phyloP scores from a whole-genome alignment of 2,888 invertebrate genomes.

The Syrphus vitripennis region DNA sequence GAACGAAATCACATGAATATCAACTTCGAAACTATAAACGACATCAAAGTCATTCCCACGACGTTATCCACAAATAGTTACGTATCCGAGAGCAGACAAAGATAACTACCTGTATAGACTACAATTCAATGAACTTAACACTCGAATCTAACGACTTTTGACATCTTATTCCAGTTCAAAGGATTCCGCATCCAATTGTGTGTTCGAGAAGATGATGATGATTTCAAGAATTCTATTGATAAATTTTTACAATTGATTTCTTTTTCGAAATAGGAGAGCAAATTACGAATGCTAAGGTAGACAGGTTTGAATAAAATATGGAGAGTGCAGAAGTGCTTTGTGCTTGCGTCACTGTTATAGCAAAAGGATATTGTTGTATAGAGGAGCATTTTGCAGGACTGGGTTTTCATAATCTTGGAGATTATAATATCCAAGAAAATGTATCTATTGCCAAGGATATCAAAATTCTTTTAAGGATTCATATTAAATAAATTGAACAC shows the following conservation, averaged over 20 bases:
- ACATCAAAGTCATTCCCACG: conserved; percentile 1
- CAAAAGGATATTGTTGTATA: neutral
- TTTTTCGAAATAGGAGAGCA: no score
- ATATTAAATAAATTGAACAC: no score
- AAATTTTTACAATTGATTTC: conserved; percentile 19
- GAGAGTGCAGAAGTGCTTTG: neutral
- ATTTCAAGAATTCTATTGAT: neutral
- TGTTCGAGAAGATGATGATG: conserved; percentile 5
- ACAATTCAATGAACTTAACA: conserved; percentile 14
- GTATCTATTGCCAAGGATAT: neutral
- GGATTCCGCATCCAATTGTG: neutral
- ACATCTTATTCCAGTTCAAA: conserved; percentile 13
- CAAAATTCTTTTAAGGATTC: neutral
- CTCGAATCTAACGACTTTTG: conserved; percentile 9
- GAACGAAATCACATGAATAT: neutral
- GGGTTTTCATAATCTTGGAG: neutral
- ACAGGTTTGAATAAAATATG: conserved; percentile 11
- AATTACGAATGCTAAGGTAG: neutral
- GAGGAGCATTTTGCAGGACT: no score
- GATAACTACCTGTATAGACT: no score
- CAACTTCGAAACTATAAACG: neutral
- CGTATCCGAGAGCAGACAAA: neutral
- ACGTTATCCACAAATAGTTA: conserved; percentile 8
- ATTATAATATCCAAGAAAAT: neutral
- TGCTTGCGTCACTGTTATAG: neutral